Evolutionary conservation across 2,797 vertebrate species (phyloP), one percentile per base, ranked within the genome.

Genomic region (Furcifer pardalis): DNA sequence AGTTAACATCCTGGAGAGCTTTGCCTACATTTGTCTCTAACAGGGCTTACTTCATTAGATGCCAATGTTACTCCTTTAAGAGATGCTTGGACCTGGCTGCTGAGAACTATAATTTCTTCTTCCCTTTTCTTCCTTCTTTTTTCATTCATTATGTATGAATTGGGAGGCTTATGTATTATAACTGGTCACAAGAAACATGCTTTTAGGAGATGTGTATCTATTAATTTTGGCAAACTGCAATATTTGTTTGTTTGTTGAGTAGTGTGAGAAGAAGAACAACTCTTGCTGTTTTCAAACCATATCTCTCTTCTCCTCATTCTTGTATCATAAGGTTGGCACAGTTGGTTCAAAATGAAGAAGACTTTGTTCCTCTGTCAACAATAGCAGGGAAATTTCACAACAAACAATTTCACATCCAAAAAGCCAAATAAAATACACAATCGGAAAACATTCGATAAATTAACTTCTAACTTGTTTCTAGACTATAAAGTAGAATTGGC

Each of bases 311-410:
- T 42, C 19, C 37, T 59, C 44, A 68, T 13, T 9, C 63, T 59
- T 83, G 62, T 68, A 77, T 40, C 4, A 25, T 72, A 37, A 84
- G 23, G 60, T 71, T 71, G 35, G 30, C 6, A 46, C 27, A 59
- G 60, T n/a, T n/a, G n/a, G 30, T 4, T 23, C 83, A 37, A 84
- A 52, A 19, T 59, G 52, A 81, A 66, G 65, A 52, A 80, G 44
- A 74, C 46, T 56, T 65, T 72, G 69, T n/a, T 71, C 49, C 77
- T 75, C 40, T 76, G 37, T 83, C 37, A 72, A 81, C 77, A n/a
- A 79, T 25, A 60, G 66, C 35, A 63, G 44, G 21, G 17, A 56
- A 66, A 1, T 42, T 40, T 7, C 5, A n/a, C 19, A 65, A 1
- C 49, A 62, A 32, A 12, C 27, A 60, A 7, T 62, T 72, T 3